A percentile compares a stretch with the other conserved stretches of the same genome.
phyloP scores from a whole-genome alignment of 1,140 invertebrate genomes.

The Parapsyche elsis region DNA sequence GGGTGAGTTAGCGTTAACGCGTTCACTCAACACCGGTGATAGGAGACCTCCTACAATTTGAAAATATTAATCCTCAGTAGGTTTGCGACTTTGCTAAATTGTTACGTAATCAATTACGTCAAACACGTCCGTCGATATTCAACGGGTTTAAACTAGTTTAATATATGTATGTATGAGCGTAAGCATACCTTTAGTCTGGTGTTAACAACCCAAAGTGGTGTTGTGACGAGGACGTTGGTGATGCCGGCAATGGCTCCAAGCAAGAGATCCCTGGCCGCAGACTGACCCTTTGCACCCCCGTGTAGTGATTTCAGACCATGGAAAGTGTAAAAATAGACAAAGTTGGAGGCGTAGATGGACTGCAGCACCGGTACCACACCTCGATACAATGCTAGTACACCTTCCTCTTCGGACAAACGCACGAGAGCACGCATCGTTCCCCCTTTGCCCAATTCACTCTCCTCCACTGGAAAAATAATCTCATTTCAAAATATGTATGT shows the following conservation, averaged over 20 bases:
- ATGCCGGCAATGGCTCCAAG: slow-evolving; percentile 83
- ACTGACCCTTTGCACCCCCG: slow-evolving; percentile 63
- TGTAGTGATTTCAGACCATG: slow-evolving; percentile 80
- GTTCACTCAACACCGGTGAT: too few species aligned
- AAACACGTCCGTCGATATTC: too few species aligned
- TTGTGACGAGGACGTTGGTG: slow-evolving; percentile 86
- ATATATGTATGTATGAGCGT: too few species aligned
- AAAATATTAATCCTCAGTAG: too few species aligned
- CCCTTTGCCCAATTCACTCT: slow-evolving; percentile 57
- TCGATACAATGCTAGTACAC: slow-evolving; percentile 79
- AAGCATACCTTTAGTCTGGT: slow-evolving; percentile 84
- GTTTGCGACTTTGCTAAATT: too few species aligned
- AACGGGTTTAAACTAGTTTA: too few species aligned
- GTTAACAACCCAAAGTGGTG: slow-evolving; percentile 92
- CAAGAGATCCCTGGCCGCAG: slow-evolving; percentile 79
- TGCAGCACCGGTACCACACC: slow-evolving; percentile 85
- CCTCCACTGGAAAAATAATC: slow-evolving; percentile 72
- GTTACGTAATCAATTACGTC: too few species aligned
- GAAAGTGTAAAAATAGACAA: slow-evolving; percentile 93
- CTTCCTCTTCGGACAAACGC: slow-evolving; percentile 76
- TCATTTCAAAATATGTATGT: too few species aligned
- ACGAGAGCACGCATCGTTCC: slow-evolving; percentile 68
- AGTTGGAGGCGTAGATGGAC: slow-evolving; percentile 87
- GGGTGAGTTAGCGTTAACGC: too few species aligned
- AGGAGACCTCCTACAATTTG: too few species aligned